Conservation (phyloP, 2,113 vertebrate genomes). For the Psophia crepitans region DNA sequence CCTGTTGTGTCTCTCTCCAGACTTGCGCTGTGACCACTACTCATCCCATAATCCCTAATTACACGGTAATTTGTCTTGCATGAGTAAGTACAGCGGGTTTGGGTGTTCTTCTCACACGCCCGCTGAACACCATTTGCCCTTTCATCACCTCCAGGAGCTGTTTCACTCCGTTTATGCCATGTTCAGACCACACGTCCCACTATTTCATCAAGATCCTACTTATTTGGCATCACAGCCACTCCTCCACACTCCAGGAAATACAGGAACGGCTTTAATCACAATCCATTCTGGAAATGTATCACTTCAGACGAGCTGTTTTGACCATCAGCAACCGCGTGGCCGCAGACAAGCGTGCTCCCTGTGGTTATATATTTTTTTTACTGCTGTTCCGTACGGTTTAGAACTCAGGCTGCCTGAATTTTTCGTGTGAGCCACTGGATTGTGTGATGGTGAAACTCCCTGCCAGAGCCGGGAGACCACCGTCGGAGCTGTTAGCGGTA, state of each 20-base stretch:
- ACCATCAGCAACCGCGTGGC: not conserved
- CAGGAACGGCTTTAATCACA: not conserved
- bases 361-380: not conserved
- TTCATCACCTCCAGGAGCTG: not conserved
- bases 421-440: not conserved
- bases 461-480: accelerated
- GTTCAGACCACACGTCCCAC: not conserved
- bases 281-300: not conserved
- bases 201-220: not conserved
- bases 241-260: not conserved
- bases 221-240: not conserved
- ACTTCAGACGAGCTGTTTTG: not conserved
- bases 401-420: not conserved
- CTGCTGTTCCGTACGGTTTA: not conserved
- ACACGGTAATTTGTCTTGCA: too few relatives aligned
- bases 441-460: not conserved
- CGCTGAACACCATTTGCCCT: not conserved
- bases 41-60: not conserved
- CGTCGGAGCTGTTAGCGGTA: accelerated
- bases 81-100: not conserved
- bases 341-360: not conserved
- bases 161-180: not conserved
- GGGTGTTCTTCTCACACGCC: not conserved
- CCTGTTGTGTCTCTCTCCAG: not conserved
- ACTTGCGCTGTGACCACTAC: not conserved